A percentile compares a stretch with the other conserved stretches of the same genome.
These are phyloP conservation scores for Himalopsyche anomala DNA, from an alignment of 2,888 invertebrate genomes.

Conservation along the genomic window DNA sequence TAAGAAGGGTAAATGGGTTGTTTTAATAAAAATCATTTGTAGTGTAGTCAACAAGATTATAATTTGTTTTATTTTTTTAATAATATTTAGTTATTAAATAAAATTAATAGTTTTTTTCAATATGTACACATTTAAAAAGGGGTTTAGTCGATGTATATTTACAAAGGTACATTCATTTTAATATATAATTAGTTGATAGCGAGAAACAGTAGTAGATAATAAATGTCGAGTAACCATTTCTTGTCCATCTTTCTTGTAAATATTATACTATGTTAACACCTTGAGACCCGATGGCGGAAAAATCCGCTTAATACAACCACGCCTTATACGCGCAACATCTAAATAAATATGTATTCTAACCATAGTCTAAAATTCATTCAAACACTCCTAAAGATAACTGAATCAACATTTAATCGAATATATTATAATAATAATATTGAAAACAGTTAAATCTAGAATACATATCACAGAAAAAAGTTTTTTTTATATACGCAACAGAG, in stretches of 20 bases:
- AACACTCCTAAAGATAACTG: conserved; percentile 32
- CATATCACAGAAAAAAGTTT: conserved; percentile 37
- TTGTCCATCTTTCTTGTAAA: conserved; percentile 49
- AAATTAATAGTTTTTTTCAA: conserved; percentile 66
- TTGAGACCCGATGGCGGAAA: conserved; percentile 41
- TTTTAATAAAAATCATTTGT: conserved; percentile 62
- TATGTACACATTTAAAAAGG: conserved; percentile 69
- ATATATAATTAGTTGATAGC: conserved; percentile 65
- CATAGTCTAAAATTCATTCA: conserved; percentile 1
- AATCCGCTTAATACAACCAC: conserved; percentile 41
- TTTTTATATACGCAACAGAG: conserved; percentile 35
- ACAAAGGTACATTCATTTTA: conserved; percentile 73
- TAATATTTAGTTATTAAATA: conserved; percentile 66
- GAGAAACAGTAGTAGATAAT: conserved; percentile 62
- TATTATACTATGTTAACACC: conserved; percentile 53
- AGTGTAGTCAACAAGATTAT: conserved; percentile 66
- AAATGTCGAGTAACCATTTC: conserved; percentile 54
- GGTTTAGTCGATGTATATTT: conserved; percentile 78
- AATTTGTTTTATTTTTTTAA: conserved; percentile 66
- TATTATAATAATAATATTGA: conserved; percentile 43
- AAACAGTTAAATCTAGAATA: conserved; percentile 42
- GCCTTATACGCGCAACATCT: conserved; percentile 9
- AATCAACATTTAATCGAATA: conserved; percentile 42
- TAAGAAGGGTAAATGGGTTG: not conserved
- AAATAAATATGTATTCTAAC: conserved; percentile 43